Evolutionary conservation across 2,113 vertebrate species (phyloP).

Genomic region (Pogonocichla stellata): DNA sequence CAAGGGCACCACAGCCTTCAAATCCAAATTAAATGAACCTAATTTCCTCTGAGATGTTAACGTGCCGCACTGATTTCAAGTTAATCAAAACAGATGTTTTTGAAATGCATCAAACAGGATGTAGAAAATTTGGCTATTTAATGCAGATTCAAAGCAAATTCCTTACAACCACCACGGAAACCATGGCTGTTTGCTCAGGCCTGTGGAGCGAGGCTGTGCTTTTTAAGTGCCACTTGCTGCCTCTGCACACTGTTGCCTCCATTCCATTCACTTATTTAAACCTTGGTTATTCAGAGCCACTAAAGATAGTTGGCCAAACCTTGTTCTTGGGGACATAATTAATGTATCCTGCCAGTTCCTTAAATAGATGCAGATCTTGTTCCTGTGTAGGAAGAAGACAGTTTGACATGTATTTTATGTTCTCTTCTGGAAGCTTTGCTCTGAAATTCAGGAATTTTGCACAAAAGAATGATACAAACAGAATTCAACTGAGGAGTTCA

Average conservation of each 20-base stretch:
- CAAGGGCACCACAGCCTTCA: not conserved
- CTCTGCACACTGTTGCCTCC: not conserved
- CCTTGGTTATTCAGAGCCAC: not conserved
- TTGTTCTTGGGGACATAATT: not conserved
- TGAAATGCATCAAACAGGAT: slow-evolving; percentile 54
- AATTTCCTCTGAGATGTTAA: slow-evolving; percentile 64
- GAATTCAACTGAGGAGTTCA: not conserved
- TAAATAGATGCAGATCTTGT: not conserved
- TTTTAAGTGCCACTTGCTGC: slow-evolving; percentile 43
- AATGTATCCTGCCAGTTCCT: not conserved
- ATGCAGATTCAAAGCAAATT: slow-evolving; percentile 67
- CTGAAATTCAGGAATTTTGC: not conserved
- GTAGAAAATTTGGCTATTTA: slow-evolving; percentile 65
- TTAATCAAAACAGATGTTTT: slow-evolving; percentile 69
- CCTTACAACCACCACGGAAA: slow-evolving; percentile 49
- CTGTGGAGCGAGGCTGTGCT: not conserved
- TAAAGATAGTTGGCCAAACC: slow-evolving; percentile 11
- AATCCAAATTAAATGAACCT: slow-evolving; percentile 43
- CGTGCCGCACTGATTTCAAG: slow-evolving; percentile 33
- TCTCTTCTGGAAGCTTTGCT: not conserved
- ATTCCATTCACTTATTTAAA: not conserved
- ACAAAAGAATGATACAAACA: not conserved
- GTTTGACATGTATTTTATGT: not conserved
- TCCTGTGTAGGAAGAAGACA: not conserved
- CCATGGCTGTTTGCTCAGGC: slow-evolving; percentile 12